Conservation (phyloP, 2,797 vertebrate species). For the Periparus ater region DNA sequence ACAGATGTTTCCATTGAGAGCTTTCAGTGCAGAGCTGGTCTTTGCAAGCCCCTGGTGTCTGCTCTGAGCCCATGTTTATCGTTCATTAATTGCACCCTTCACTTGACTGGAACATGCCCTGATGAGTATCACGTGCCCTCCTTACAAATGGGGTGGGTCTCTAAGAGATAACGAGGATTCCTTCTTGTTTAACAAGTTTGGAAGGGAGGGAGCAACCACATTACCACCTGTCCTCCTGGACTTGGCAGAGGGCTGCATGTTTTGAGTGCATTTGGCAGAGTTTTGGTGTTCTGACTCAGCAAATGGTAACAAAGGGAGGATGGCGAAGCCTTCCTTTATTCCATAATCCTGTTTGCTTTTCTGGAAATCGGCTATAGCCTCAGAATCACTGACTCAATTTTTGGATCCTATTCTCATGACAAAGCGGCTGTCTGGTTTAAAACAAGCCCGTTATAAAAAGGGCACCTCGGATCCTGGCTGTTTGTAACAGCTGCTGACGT, state of each 20-base stretch:
- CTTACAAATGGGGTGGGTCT: neutral
- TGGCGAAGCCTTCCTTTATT: constrained; percentile 81
- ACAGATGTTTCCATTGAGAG: neutral
- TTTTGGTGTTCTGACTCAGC: constrained; percentile 79
- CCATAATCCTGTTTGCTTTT: constrained; percentile 92
- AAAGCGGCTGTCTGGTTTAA: constrained; percentile 87
- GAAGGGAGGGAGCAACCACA: constrained; percentile 13
- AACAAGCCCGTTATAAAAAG: constrained; percentile 83
- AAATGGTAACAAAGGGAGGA: constrained; percentile 66
- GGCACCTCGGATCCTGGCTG: constrained; percentile 53
- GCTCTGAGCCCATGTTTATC: neutral
- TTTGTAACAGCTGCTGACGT: constrained; percentile 62
- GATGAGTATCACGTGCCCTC: neutral
- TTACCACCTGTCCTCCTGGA: neutral
- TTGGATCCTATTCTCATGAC: constrained; percentile 97
- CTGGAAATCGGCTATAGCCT: constrained; percentile 90
- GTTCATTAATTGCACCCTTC: neutral
- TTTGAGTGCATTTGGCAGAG: constrained; percentile 67
- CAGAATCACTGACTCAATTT: constrained; percentile 97
- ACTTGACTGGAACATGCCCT: rapidly evolving
- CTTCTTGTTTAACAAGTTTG: neutral
- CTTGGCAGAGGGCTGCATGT: constrained; percentile 16
- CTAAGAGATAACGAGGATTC: neutral
- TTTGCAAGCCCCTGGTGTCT: neutral
- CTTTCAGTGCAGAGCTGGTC: neutral